Base-by-base conservation (phyloP, 2,888 invertebrate species). In the Teleiodes luculella region DNA sequence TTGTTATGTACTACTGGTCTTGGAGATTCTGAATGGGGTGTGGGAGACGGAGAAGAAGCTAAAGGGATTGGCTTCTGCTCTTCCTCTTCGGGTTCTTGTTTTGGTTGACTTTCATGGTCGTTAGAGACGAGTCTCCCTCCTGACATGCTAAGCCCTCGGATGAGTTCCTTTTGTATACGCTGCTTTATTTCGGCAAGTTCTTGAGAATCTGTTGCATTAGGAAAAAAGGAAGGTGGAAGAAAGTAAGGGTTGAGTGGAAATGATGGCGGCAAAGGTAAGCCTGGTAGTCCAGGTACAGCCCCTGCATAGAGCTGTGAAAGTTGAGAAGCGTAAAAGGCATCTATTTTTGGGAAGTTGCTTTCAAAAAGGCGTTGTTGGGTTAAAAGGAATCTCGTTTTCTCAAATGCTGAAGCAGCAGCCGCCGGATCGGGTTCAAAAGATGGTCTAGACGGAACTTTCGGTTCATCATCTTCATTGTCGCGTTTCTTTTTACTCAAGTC, bases 401-500 rank as follows among this genome's bases (percentile, higher is more conserved):
- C 91, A 57, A 86, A 89, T 41, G 86, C 83, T 43, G 85, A 77
- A 52, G 84, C 83, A 2, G 85, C 79, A 1, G 81, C 67, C 6
- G 80, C 72, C 31, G 80, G 74, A 49, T 83, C 86, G 37, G 80
- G 74, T 56, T 90, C 89, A 54, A 86, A 84, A 0, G 81, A 64
- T 57, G 91, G 89, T 64, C 92, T 87, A 1, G 91, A 87, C 57
- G 74, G 70, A 10, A 60, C 54, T 69, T 83, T 84, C 1, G 79
- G 74, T 52, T 84, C 83, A 18, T 85, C 80, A 47, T 75, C 72
- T 52, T 87, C 86, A 1, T 66, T 66, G 54, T 80, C 83, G 50
- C 78, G 82, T 76, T 91, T 92, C 80, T 96, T 96, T 73, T 95
- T 95, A 74, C 96, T 96, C 59, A 97, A 91, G 83, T 97, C 96